These are phyloP conservation scores for Phortica magna DNA, from an alignment of 2,888 invertebrate genomes.

Conservation along the genomic window DNA sequence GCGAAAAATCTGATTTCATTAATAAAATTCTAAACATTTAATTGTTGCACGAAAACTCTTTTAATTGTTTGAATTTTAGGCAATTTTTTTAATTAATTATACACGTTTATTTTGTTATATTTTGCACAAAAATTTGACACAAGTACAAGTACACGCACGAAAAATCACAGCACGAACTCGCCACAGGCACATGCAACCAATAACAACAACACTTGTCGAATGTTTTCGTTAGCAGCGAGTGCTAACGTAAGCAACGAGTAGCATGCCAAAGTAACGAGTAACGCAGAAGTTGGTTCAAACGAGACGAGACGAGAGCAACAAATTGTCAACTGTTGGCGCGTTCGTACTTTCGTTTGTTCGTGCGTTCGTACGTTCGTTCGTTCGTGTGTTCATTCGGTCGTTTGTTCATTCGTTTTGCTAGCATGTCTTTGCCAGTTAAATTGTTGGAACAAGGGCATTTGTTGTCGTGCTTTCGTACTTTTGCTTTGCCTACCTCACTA, in stretches of 20 bases:
- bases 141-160: neutral
- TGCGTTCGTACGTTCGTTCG: neutral
- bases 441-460: neutral
- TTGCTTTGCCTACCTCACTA: slow-evolving; percentile 66
- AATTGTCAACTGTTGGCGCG: slow-evolving; percentile 59
- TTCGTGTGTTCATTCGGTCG: slow-evolving; percentile 43
- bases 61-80: neutral
- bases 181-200: slow-evolving; percentile 45
- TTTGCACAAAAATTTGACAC: slow-evolving; percentile 7
- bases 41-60: neutral
- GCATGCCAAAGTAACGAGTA: slow-evolving; percentile 31
- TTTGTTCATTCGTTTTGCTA: slow-evolving; percentile 1
- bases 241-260: slow-evolving; percentile 13
- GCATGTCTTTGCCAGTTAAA: neutral
- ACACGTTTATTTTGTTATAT: neutral
- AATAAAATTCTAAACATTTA: neutral
- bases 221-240: slow-evolving; percentile 56
- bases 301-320: slow-evolving; percentile 53
- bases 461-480: neutral
- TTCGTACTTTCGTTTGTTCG: slow-evolving; percentile 40
- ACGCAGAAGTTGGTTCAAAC: slow-evolving; percentile 15
- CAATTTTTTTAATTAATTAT: neutral
- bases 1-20: slow-evolving; percentile 9
- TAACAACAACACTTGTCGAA: slow-evolving; percentile 72
- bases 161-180: slow-evolving; percentile 31